A percentile compares a stretch with the other conserved stretches of the same genome.
Evolutionary conservation across 92 coral and sea anemone species (phyloP).

Genomic region (Micromussa lordhowensis): DNA sequence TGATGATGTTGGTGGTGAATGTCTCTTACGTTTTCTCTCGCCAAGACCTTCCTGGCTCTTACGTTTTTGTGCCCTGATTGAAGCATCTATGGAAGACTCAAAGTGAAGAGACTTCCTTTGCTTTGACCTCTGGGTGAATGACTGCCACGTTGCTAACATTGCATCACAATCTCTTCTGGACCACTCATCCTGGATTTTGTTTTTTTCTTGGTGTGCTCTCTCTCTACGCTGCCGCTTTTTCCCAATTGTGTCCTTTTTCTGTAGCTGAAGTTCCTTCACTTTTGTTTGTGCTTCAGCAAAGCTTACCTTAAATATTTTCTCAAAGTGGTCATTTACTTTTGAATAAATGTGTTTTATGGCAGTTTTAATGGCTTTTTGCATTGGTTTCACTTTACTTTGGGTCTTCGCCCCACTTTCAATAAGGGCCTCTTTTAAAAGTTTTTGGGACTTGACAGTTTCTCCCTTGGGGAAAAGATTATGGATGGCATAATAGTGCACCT

Average conservation of each 20-base stretch:
- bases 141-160: conserved; percentile 11
- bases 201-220: conserved; percentile 6
- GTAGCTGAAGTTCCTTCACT: conserved; percentile 32
- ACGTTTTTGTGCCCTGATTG: conserved; percentile 2
- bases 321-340: no score
- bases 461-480: no score
- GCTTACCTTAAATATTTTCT: conserved; percentile 35
- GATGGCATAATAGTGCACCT: no score
- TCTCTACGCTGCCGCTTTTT: conserved; percentile 3
- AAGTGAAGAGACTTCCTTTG: background rate
- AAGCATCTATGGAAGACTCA: background rate
- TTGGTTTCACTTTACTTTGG: no score
- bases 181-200: background rate
- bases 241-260: conserved; percentile 10
- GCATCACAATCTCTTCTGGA: background rate
- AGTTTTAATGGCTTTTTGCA: no score
- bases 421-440: no score
- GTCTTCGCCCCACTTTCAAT: no score
- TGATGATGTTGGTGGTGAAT: background rate
- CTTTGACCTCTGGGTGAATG: no score
- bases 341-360: no score
- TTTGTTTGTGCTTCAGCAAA: conserved; percentile 57
- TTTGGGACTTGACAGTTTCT: no score
- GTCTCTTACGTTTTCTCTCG: background rate
- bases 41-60: conserved; percentile 16